Base-by-base conservation (phyloP, 2,888 invertebrate species). In the Cotesia congregata region DNA sequence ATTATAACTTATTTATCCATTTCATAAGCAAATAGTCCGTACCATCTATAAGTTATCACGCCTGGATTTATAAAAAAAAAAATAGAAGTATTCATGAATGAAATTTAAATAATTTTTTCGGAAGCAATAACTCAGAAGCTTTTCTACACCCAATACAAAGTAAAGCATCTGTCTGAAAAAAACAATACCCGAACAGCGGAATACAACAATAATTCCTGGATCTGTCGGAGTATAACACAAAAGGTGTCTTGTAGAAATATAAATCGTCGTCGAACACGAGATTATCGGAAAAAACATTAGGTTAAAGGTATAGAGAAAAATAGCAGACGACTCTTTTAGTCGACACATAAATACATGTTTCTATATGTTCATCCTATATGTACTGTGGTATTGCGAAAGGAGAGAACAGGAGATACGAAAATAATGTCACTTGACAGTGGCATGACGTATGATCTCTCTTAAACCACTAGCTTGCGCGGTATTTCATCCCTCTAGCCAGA, bases 401-500 rank as follows among this genome's bases (percentile, higher is more conserved):
- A 7, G 71, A 64, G 75, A 76, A 82, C 82, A 80, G 83, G 83
- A 82, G 83, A 82, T 50, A 84, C 84, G 85, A 85, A 85, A 85
- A 85, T 85, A 83, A 84, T 82, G 82, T 80, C 79, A 80, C 76
- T 30, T 75, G 79, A 77, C 77, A 74, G 70, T 38, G 69, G 74
- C 74, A 76, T 71, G 74, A 78, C 72, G 64, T 67, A 77, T 67
- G 77, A 77, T 74, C 81, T 67, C 81, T 80, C 79, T 77, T 82
- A 82, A 85, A 84, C 84, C 84, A 82, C 84, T 84, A 85, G 80
- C 82, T 78, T 80, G 73, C 7, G 9, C 84, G 79, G 82, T 85
- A 85, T 85, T 84, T 85, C 85, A 85, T 83, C 83, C 83, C 83
- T 83, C 83, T 83, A 84, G 83, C 84, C 85, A 84, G 85, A 85